Base-by-base conservation (phyloP, 1,140 invertebrate species). In the Drosophila tropicalis region DNA sequence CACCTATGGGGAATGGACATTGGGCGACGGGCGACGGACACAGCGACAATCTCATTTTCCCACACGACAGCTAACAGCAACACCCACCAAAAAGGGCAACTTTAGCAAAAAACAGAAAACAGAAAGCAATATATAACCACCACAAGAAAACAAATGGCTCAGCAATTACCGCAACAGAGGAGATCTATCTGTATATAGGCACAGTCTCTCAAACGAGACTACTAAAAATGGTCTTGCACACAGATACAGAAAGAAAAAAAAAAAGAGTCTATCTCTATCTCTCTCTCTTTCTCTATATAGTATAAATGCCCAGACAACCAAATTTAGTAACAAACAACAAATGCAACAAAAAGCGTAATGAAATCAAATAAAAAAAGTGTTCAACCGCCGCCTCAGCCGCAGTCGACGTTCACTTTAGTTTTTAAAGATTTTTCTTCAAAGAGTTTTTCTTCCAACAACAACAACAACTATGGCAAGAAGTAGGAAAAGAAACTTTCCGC, bases 301-400 rank as follows among this genome's bases (percentile, higher is more conserved):
- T 76, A 70, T 70, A 89, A 87, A 89, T 89, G 80, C 84, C 76
- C 80, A 87, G 83, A 87, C 83, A 87, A 87, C 83, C 83, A 87
- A 87, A 87, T 87, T 87, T 87, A 87, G 83, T 89, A 87, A 80
- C 83, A 85, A 63, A 70, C 72, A 72, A 68, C 41, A 55, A 69
- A 29, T 29, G 29, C 60, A 68, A 65, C 4, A 10, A 41, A 19
- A 66, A 71, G 71, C 81, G 81, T 81, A 85, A 86, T 81, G 71
- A 87, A 86, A 86, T 87, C 83, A 86, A 87, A 86, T 87, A 87
- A 86, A 87, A 87, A 79, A 79, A 76, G 79, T 68, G 69, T 56
- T 40, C 63, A 34, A 29, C 41, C 60, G 60, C 32, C 15, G 29
- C 41, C 69, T 67, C 61, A 69, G 44, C 19, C 54, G 13, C 65